These are phyloP conservation scores for Pseudomugil gertrudae DNA, from an alignment of 2,797 vertebrate genomes.

Conservation along the genomic window DNA sequence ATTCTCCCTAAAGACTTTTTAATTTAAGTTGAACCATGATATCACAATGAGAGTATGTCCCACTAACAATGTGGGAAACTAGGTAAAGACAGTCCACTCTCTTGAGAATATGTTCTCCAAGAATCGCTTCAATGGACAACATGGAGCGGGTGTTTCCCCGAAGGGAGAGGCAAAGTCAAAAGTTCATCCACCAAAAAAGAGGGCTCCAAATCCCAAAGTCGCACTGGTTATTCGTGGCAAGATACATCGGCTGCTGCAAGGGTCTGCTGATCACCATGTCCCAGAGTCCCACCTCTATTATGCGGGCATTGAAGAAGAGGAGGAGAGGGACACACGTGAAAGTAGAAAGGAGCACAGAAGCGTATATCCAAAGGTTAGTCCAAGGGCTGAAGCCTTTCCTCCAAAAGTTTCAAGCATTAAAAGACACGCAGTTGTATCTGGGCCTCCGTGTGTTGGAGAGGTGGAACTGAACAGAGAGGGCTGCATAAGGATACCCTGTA, in stretches of 20 bases:
- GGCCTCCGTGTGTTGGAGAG: slow-evolving; percentile 79
- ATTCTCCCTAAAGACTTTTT: slow-evolving; percentile 16
- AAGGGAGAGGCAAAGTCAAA: slow-evolving; percentile 82
- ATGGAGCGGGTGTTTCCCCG: slow-evolving; percentile 78
- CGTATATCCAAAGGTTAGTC: slow-evolving; percentile 50
- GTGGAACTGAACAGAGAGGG: slow-evolving; percentile 85
- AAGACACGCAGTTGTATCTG: slow-evolving; percentile 41
- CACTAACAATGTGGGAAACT: slow-evolving; percentile 42
- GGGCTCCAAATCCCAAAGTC: slow-evolving; percentile 83
- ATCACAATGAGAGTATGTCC: slow-evolving; percentile 29
- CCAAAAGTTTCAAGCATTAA: slow-evolving; percentile 68
- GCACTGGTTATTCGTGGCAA: slow-evolving; percentile 84
- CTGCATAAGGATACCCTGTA: slow-evolving; percentile 82
- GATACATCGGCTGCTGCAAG: slow-evolving; percentile 91
- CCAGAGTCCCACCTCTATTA: slow-evolving; percentile 82
- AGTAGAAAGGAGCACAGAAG: slow-evolving; percentile 57
- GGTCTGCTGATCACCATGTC: slow-evolving; percentile 81
- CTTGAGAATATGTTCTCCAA: slow-evolving; percentile 85
- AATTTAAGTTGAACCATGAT: slow-evolving; percentile 31
- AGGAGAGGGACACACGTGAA: slow-evolving; percentile 75
- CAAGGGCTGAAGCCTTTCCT: slow-evolving; percentile 64
- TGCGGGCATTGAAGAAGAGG: slow-evolving; percentile 82
- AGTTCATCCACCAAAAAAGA: slow-evolving; percentile 80
- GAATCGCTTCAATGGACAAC: slow-evolving; percentile 87
- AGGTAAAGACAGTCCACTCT: slow-evolving; percentile 39